Percentiles rank a stretch among this genome's conserved stretches.
phyloP scores from a whole-genome alignment of 2,888 invertebrate genomes.

The Eupithecia subfuscata region DNA sequence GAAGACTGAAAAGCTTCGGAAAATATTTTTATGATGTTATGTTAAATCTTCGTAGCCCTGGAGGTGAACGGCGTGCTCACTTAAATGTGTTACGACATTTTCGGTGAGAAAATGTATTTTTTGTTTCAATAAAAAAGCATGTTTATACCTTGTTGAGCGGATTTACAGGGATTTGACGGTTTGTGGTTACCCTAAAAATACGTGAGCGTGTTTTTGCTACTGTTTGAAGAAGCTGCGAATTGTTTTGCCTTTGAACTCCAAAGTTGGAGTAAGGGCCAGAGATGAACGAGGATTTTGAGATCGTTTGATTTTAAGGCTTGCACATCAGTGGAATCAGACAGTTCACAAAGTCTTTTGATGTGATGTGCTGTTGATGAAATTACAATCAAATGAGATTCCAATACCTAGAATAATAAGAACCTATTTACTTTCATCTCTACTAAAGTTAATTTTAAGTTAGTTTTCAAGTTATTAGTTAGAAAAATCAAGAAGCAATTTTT shows the following conservation, averaged over 20 bases:
- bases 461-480: neutral
- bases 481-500: slow-evolving; percentile 51
- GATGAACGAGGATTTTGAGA: neutral
- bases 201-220: slow-evolving; percentile 12
- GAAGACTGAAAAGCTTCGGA: slow-evolving; percentile 56
- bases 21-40: slow-evolving; percentile 62
- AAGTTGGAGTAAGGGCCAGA: neutral
- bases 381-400: neutral
- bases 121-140: slow-evolving; percentile 46
- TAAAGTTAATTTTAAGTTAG: too few species aligned
- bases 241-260: neutral
- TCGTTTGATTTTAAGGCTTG: neutral
- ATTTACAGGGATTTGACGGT: slow-evolving; percentile 20
- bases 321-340: neutral
- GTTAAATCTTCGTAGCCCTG: slow-evolving; percentile 56
- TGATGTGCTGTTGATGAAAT: neutral
- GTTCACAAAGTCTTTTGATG: neutral
- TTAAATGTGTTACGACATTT: slow-evolving; percentile 57
- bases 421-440: neutral
- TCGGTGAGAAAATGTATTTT: slow-evolving; percentile 44
- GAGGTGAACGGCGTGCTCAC: slow-evolving; percentile 51
- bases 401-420: neutral
- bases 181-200: slow-evolving; percentile 13
- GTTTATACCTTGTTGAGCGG: slow-evolving; percentile 32
- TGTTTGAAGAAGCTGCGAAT: slow-evolving; percentile 4